Evolutionary conservation across 2,113 vertebrate genomes (phyloP).

Genomic region (Puma concolor): DNA sequence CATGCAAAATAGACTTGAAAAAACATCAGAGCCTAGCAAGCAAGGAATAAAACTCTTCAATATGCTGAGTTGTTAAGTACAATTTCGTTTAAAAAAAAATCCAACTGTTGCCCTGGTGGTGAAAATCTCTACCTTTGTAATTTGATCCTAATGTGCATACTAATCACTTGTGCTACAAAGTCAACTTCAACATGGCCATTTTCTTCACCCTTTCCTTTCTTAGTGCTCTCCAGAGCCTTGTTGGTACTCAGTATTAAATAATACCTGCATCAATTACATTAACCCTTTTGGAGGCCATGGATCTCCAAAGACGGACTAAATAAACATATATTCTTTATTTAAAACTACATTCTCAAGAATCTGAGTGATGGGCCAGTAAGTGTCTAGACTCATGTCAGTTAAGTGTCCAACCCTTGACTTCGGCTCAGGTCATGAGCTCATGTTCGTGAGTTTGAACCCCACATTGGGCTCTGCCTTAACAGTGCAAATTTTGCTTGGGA

Average conservation of each 20-base stretch:
- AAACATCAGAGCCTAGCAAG: neutral
- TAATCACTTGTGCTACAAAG: neutral
- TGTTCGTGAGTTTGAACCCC: too few species aligned
- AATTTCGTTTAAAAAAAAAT: neutral
- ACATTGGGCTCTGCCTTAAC: too few species aligned
- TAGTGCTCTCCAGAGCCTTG: neutral
- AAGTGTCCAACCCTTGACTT: too few species aligned
- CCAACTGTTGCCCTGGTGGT: neutral
- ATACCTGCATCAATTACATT: neutral
- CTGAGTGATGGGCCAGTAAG: neutral
- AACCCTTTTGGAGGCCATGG: neutral
- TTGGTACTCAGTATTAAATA: slow-evolving; percentile 22
- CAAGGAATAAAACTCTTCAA: slow-evolving; percentile 34
- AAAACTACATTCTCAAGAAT: neutral
- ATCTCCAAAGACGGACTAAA: neutral
- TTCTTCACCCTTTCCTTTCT: slow-evolving; percentile 46
- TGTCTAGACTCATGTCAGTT: too few species aligned
- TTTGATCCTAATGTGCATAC: neutral
- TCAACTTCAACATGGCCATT: neutral
- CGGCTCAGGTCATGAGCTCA: too few species aligned
- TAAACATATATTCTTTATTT: neutral
- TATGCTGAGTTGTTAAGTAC: neutral
- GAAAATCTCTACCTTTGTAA: neutral
- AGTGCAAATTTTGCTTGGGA: too few species aligned
- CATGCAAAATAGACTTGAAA: slow-evolving; percentile 31